Evolutionary conservation across 2,797 vertebrate genomes (phyloP).

Genomic region (Triplophysa bombifrons): DNA sequence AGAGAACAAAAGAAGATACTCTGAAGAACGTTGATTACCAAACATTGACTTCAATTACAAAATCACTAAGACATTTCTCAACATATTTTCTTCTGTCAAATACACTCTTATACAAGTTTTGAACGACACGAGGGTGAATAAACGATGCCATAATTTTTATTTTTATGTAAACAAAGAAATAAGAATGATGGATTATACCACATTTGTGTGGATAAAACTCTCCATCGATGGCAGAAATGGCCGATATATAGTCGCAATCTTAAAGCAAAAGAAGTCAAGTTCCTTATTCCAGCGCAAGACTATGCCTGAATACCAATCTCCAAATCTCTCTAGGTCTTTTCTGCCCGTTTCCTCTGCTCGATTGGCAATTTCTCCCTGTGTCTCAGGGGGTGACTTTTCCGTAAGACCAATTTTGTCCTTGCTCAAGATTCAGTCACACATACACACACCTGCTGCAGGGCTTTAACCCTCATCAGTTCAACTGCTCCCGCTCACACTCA

Average conservation of each 20-base stretch:
- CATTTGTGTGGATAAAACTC: neutral
- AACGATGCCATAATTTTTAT: too few relatives aligned
- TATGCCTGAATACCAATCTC: slow-evolving; percentile 62
- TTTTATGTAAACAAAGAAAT: too few relatives aligned
- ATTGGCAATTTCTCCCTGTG: slow-evolving; percentile 78
- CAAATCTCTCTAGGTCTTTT: slow-evolving; percentile 69
- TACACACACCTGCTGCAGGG: slow-evolving; percentile 68
- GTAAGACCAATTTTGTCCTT: slow-evolving; percentile 78
- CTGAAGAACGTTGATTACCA: too few relatives aligned
- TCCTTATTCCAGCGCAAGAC: slow-evolving; percentile 12
- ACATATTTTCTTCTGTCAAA: too few relatives aligned
- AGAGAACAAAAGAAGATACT: too few relatives aligned
- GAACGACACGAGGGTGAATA: too few relatives aligned
- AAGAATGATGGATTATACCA: neutral
- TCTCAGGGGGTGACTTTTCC: slow-evolving; percentile 79
- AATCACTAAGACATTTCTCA: too few relatives aligned
- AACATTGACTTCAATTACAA: too few relatives aligned
- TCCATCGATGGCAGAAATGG: neutral
- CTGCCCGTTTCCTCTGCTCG: slow-evolving; percentile 68
- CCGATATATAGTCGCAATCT: slow-evolving; percentile 7
- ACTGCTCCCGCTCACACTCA: slow-evolving; percentile 69
- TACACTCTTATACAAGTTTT: too few relatives aligned
- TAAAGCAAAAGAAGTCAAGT: slow-evolving; percentile 13
- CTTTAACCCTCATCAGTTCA: slow-evolving; percentile 55
- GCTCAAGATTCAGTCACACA: slow-evolving; percentile 69